A percentile compares a stretch with the other conserved stretches of the same genome.
These are phyloP conservation scores for Hipposideros larvatus DNA, from an alignment of 2,797 vertebrate genomes.

Conservation along the genomic window DNA sequence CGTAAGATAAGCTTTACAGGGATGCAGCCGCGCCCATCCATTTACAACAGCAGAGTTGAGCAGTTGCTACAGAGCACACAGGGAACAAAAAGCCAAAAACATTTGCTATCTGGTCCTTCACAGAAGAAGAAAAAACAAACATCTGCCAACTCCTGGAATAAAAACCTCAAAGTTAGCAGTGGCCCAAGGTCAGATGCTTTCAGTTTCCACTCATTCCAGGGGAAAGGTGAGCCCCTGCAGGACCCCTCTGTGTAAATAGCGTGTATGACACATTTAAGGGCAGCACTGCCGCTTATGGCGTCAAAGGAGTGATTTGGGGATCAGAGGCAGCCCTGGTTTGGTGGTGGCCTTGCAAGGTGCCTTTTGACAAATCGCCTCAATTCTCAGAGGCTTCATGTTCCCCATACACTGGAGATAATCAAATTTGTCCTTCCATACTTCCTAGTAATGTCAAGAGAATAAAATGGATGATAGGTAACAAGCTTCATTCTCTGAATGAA, in stretches of 20 bases:
- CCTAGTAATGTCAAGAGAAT: not conserved
- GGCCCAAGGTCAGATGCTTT: not conserved
- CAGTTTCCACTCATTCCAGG: not conserved
- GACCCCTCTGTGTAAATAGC: not conserved
- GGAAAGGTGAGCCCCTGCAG: no score
- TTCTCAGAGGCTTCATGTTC: not conserved
- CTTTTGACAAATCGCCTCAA: not conserved
- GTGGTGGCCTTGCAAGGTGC: not conserved
- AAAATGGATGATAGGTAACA: not conserved
- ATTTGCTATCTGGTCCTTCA: not conserved
- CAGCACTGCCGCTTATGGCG: not conserved
- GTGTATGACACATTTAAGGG: not conserved
- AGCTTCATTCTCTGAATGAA: constrained; percentile 26
- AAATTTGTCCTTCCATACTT: not conserved
- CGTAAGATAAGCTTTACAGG: not conserved
- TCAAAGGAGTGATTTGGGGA: not conserved
- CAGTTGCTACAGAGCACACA: not conserved
- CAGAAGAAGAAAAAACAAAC: not conserved
- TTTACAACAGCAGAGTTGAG: not conserved
- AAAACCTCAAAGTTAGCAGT: not conserved
- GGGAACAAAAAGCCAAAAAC: not conserved
- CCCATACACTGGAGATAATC: not conserved
- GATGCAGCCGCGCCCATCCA: no score
- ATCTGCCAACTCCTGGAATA: not conserved
- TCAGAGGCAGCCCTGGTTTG: not conserved